Percentiles rank a stretch among this genome's conserved stretches.
Evolutionary conservation across 2,113 vertebrate genomes (phyloP).

Genomic region (Prietella phreatophila): DNA sequence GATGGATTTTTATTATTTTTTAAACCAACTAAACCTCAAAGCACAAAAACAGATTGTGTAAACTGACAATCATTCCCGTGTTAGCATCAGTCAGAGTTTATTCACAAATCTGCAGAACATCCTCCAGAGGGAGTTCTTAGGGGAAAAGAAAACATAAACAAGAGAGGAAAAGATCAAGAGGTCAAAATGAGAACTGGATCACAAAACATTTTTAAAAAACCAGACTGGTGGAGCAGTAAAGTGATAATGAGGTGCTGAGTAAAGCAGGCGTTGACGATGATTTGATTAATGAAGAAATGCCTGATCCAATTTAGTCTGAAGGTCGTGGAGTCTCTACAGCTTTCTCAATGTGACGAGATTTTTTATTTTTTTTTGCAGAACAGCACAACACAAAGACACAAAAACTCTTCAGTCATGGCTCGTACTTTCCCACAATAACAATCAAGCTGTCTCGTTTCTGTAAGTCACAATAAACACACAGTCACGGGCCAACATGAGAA

Average conservation of each 20-base stretch:
- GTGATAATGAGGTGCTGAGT: conserved; percentile 5
- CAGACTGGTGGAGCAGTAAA: background rate
- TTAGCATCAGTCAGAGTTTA: background rate
- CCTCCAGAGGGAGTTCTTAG: background rate
- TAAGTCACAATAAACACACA: conserved; percentile 32
- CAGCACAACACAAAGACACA: conserved; percentile 11
- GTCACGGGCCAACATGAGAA: conserved; percentile 2
- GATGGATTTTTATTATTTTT: too few species aligned
- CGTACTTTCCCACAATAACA: conserved; percentile 41
- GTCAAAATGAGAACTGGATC: background rate
- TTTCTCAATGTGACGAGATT: conserved; percentile 33
- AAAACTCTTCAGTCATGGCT: background rate
- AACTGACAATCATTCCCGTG: background rate
- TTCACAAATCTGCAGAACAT: background rate
- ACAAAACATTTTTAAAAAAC: background rate
- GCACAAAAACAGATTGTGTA: conserved; percentile 17
- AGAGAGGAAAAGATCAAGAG: background rate
- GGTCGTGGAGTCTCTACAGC: background rate
- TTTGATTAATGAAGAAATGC: background rate
- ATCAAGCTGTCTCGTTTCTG: conserved; percentile 9
- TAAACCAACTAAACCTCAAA: background rate
- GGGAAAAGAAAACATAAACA: background rate
- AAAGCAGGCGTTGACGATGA: background rate
- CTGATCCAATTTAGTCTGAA: background rate
- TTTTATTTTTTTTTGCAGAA: background rate